phyloP scores from a whole-genome alignment of 2,797 vertebrate species.

The Staurois parvus region DNA sequence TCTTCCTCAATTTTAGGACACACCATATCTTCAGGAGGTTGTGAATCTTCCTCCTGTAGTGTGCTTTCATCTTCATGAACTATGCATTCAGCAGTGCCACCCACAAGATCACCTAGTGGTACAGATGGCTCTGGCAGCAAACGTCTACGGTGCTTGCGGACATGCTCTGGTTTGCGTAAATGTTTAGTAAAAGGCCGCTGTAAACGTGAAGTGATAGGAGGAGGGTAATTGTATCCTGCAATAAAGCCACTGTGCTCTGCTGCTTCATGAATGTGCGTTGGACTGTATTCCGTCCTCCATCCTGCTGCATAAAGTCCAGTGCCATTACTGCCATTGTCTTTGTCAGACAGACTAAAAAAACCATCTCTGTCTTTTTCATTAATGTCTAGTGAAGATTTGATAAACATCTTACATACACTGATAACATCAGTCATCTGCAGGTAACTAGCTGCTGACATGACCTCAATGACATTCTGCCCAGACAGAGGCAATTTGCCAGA shows the following conservation, averaged over 20 bases:
- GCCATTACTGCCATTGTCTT: slow-evolving; percentile 73
- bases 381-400: slow-evolving; percentile 95
- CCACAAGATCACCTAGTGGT: slow-evolving; percentile 67
- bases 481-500: slow-evolving; percentile 93
- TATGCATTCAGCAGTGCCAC: slow-evolving; percentile 67
- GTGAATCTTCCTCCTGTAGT: slow-evolving; percentile 68
- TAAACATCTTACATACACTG: slow-evolving; percentile 94
- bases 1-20: slow-evolving; percentile 70
- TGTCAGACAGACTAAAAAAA: slow-evolving; percentile 81
- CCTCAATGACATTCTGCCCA: slow-evolving; percentile 94
- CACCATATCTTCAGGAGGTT: slow-evolving; percentile 68
- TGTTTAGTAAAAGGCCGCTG: slow-evolving; percentile 72
- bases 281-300: slow-evolving; percentile 73
- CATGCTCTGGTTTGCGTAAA: slow-evolving; percentile 71
- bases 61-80: slow-evolving; percentile 54
- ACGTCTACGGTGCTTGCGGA: slow-evolving; percentile 73
- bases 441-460: slow-evolving; percentile 97
- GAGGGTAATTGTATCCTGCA: slow-evolving; percentile 69
- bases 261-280: slow-evolving; percentile 69
- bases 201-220: slow-evolving; percentile 69
- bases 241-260: slow-evolving; percentile 72
- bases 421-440: slow-evolving; percentile 98
- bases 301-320: slow-evolving; percentile 72
- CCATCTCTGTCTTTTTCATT: slow-evolving; percentile 84
- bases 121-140: slow-evolving; percentile 71